Percentiles rank a stretch among this genome's conserved stretches.
Conservation (phyloP, 2,888 invertebrate species). For the Ceratothoa steindachneri region DNA sequence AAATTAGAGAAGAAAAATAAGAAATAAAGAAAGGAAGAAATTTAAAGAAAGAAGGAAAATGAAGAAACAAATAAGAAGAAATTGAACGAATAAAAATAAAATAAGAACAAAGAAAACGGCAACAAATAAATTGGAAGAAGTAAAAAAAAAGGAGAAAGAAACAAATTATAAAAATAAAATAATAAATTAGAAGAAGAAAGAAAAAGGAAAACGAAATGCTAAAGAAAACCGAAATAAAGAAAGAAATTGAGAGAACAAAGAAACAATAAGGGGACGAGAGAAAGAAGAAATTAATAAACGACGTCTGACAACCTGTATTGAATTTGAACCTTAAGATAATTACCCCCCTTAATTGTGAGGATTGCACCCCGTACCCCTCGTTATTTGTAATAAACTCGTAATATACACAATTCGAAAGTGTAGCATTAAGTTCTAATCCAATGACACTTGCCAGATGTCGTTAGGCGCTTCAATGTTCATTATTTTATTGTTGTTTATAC, state of each 20-base stretch:
- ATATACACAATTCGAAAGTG: no score
- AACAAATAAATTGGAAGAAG: neutral
- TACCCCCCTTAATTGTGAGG: no score
- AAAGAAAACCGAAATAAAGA: neutral
- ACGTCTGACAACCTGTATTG: no score
- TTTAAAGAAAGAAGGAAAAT: neutral
- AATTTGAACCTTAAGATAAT: no score
- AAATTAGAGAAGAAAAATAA: neutral
- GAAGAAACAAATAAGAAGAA: neutral
- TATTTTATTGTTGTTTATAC: no score
- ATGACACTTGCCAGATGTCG: no score
- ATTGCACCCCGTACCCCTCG: no score
- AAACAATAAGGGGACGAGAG: neutral
- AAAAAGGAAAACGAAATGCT: neutral
- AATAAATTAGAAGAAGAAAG: neutral
- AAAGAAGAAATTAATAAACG: no score
- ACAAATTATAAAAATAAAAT: neutral
- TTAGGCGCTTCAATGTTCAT: no score
- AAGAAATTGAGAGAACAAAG: neutral
- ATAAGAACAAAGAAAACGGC: neutral
- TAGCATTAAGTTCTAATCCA: no score
- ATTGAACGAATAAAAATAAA: neutral
- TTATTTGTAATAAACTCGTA: no score
- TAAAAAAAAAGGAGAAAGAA: conserved; percentile 8
- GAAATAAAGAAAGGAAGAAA: neutral